Evolutionary conservation across 2,888 invertebrate species (phyloP).

Genomic region (Phlogophora meticulosa): DNA sequence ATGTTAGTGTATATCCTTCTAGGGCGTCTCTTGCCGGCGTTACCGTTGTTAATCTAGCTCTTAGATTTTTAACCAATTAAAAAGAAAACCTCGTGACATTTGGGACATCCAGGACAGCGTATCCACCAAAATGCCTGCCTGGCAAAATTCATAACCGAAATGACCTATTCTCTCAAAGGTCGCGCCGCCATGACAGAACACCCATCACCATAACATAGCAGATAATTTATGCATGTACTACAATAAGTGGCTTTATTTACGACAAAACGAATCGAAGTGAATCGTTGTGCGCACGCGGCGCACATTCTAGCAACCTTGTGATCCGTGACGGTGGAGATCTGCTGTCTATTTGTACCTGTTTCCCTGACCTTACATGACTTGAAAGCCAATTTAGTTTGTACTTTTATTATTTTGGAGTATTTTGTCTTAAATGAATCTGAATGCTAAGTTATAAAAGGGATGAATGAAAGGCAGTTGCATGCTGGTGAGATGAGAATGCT

Average conservation of each 20-base stretch:
- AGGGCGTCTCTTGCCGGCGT: too few species aligned
- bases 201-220: neutral
- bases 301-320: conserved; percentile 50
- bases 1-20: too few species aligned
- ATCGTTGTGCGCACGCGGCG: conserved; percentile 8
- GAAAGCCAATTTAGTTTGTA: conserved; percentile 27
- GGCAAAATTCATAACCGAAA: neutral
- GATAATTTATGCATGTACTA: conserved; percentile 26
- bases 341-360: neutral
- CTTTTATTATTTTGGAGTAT: neutral
- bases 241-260: conserved; percentile 51
- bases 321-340: conserved; percentile 11
- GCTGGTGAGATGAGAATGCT: too few species aligned
- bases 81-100: too few species aligned
- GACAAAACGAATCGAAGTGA: conserved; percentile 18
- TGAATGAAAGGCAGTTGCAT: too few species aligned
- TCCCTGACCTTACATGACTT: conserved; percentile 42
- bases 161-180: neutral
- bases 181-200: conserved; percentile 2
- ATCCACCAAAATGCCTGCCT: too few species aligned
- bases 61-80: too few species aligned
- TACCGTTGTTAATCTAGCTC: too few species aligned
- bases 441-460: too few species aligned
- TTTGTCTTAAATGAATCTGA: too few species aligned
- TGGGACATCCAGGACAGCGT: too few species aligned